Percentiles rank a stretch among this genome's conserved stretches.
Evolutionary conservation across 2,888 invertebrate genomes (phyloP).

Genomic region (Chaetoderma sp.): DNA sequence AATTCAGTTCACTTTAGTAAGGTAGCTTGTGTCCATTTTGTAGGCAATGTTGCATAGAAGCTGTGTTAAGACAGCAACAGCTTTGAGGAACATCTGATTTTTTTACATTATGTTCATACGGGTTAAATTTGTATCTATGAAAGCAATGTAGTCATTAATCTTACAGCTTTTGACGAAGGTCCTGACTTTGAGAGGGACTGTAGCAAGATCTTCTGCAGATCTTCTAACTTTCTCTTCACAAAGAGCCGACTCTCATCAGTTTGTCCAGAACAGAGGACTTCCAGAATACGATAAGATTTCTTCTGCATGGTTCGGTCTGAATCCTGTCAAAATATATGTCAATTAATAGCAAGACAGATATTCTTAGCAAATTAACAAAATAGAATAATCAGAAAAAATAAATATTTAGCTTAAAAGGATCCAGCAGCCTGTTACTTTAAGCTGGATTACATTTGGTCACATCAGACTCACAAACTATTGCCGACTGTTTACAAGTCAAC

Average conservation of each 20-base stretch:
- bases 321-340: slow-evolving; percentile 44
- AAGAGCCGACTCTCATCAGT: slow-evolving; percentile 77
- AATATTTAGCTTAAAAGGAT: too few species aligned
- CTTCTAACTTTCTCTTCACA: slow-evolving; percentile 75
- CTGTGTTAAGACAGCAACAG: too few species aligned
- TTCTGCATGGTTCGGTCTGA: slow-evolving; percentile 68
- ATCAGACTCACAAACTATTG: too few species aligned
- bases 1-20: too few species aligned
- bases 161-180: slow-evolving; percentile 78
- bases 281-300: slow-evolving; percentile 69
- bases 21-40: too few species aligned
- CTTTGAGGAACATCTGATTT: not conserved
- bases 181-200: slow-evolving; percentile 77
- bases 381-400: too few species aligned
- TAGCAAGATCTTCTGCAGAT: slow-evolving; percentile 77
- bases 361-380: too few species aligned
- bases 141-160: slow-evolving; percentile 33
- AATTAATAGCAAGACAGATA: too few species aligned
- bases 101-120: not conserved
- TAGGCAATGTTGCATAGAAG: too few species aligned
- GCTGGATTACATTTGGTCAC: too few species aligned
- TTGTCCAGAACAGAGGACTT: slow-evolving; percentile 64
- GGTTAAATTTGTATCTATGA: not conserved
- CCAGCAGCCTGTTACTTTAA: too few species aligned
- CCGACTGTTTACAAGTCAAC: too few species aligned